Conservation (phyloP, 2,113 vertebrate genomes). For the Copsychus sechellarum region DNA sequence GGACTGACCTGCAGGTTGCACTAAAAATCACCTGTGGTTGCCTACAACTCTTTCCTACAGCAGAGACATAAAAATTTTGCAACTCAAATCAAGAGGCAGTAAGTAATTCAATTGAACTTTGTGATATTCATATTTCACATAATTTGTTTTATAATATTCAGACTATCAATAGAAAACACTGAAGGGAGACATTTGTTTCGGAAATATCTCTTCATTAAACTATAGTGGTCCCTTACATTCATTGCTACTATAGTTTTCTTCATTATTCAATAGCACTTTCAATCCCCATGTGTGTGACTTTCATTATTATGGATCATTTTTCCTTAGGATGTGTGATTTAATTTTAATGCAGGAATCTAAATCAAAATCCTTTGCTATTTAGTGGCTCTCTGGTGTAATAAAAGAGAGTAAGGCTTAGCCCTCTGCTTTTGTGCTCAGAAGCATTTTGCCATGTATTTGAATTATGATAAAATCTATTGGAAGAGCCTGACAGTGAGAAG, state of each 20-base stretch:
- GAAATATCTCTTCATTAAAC: conserved; percentile 67
- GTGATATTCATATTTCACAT: conserved; percentile 27
- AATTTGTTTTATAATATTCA: conserved; percentile 67
- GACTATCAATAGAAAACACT: conserved; percentile 20
- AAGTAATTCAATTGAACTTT: conserved; percentile 28
- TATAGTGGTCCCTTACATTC: conserved; percentile 21
- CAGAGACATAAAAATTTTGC: neutral
- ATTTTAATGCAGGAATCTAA: conserved; percentile 76
- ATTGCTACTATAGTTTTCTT: conserved; percentile 46
- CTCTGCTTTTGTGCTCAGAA: conserved; percentile 54
- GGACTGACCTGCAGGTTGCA: neutral
- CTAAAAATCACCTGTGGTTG: neutral
- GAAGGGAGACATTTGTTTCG: conserved; percentile 62
- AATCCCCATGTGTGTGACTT: conserved; percentile 63
- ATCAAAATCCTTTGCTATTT: conserved; percentile 74
- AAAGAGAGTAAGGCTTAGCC: conserved; percentile 52
- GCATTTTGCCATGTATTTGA: conserved; percentile 58
- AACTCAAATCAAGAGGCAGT: conserved; percentile 11
- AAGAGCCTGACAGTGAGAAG: conserved; percentile 17
- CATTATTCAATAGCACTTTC: conserved; percentile 70
- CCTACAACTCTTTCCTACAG: neutral
- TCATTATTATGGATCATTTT: conserved; percentile 75
- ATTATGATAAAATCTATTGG: conserved; percentile 67
- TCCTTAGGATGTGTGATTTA: conserved; percentile 76
- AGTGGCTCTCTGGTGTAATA: conserved; percentile 69